Evolutionary conservation across 2,797 vertebrate species (phyloP).

Genomic region (Loriculus beryllinus): DNA sequence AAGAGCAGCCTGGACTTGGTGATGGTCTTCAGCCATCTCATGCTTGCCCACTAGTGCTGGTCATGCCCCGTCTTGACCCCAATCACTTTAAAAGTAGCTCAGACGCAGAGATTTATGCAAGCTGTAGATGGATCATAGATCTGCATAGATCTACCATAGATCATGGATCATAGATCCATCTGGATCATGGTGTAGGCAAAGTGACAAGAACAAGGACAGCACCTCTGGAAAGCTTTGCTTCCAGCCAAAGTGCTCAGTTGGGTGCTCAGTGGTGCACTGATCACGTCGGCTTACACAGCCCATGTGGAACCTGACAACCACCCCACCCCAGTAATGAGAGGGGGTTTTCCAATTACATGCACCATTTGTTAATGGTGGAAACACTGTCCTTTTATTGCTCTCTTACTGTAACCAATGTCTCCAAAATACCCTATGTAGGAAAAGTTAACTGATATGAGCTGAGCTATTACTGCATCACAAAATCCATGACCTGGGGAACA

Average conservation of each 20-base stretch:
- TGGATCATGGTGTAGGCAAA: neutral
- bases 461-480: neutral
- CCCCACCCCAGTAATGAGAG: rapidly evolving
- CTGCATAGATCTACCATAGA: neutral
- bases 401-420: neutral
- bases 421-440: neutral
- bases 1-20: neutral
- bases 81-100: neutral
- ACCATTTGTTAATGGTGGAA: neutral
- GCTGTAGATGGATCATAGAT: neutral
- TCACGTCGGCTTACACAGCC: neutral
- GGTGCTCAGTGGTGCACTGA: rapidly evolving
- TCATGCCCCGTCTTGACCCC: neutral
- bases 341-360: neutral
- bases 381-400: neutral
- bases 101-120: rapidly evolving
- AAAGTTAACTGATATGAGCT: neutral
- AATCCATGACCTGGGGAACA: neutral
- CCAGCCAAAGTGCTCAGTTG: rapidly evolving
- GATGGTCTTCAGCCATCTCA: neutral
- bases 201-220: neutral
- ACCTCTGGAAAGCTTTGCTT: neutral
- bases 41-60: neutral
- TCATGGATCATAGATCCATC: neutral
- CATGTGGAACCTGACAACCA: neutral